phyloP scores from a whole-genome alignment of 2,797 vertebrate species.

The Pipistrellus pipistrellus region DNA sequence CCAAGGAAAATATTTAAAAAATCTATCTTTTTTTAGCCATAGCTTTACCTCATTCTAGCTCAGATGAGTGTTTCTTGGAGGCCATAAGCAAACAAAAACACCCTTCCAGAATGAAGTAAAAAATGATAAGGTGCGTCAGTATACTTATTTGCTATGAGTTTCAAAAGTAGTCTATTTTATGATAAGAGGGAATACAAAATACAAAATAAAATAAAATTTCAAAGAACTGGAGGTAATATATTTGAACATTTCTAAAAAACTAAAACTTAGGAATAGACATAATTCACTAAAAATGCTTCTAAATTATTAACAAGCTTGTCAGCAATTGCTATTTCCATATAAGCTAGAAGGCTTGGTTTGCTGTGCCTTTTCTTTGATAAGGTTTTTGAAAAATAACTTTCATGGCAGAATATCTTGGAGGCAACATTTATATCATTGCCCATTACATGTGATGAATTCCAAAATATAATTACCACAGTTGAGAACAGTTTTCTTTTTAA shows the following conservation, averaged over 20 bases:
- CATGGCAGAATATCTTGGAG: not conserved
- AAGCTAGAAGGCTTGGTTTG: not conserved
- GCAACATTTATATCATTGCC: not conserved
- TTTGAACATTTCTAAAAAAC: constrained; percentile 58
- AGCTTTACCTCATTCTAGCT: not conserved
- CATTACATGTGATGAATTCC: not conserved
- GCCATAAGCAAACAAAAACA: not conserved
- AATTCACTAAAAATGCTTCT: not conserved
- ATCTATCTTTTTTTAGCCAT: not conserved
- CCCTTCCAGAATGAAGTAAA: not conserved
- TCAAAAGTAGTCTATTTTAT: not conserved
- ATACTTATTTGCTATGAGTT: not conserved
- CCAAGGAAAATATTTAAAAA: constrained; percentile 7
- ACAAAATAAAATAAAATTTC: constrained; percentile 26
- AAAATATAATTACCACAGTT: not conserved
- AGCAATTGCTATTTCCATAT: constrained; percentile 2
- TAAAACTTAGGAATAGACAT: constrained; percentile 9
- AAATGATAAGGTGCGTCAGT: constrained; percentile 9
- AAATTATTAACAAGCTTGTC: constrained; percentile 60
- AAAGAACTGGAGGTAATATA: not conserved
- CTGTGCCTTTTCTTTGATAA: not conserved
- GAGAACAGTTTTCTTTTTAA: not conserved
- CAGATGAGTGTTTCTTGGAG: not conserved
- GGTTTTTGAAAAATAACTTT: constrained; percentile 19
- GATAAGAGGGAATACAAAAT: not conserved